phyloP scores from a whole-genome alignment of 2,797 vertebrate genomes.

The Denticeps clupeoides region DNA sequence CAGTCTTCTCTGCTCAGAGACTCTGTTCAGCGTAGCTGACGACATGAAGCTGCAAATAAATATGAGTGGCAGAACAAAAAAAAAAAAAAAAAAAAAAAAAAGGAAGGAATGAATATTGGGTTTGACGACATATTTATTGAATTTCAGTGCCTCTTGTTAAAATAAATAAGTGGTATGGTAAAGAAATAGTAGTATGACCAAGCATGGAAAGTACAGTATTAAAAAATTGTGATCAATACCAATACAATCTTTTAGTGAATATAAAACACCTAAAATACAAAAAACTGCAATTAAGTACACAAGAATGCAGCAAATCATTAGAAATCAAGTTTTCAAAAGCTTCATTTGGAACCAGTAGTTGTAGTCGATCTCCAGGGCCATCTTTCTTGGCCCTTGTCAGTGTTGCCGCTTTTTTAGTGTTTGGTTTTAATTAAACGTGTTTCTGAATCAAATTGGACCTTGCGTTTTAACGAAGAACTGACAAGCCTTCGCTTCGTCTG shows the following conservation, averaged over 20 bases:
- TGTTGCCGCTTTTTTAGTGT: constrained; percentile 37
- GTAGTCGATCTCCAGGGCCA: constrained; percentile 37
- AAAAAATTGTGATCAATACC: constrained; percentile 61
- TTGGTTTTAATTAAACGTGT: constrained; percentile 35
- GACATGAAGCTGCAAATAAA: not conserved
- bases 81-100: constrained; percentile 39
- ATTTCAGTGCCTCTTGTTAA: constrained; percentile 75
- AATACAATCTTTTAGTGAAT: constrained; percentile 71
- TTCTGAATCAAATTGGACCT: constrained; percentile 24
- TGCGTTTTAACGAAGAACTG: constrained; percentile 24
- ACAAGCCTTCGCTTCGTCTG: constrained; percentile 18
- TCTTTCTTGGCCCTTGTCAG: constrained; percentile 31
- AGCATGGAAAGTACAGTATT: constrained; percentile 66
- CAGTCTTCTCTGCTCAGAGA: too few relatives aligned
- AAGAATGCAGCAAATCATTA: constrained; percentile 58
- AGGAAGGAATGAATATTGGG: constrained; percentile 50
- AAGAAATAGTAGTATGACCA: constrained; percentile 66
- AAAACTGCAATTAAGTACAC: constrained; percentile 52
- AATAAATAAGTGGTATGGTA: constrained; percentile 85
- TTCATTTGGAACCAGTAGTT: constrained; percentile 55
- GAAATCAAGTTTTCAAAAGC: constrained; percentile 45
- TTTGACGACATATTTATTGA: constrained; percentile 76
- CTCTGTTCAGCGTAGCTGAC: not conserved
- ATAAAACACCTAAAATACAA: constrained; percentile 65
- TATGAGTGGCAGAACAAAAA: constrained; percentile 19